Evolutionary conservation across 2,797 vertebrate genomes (phyloP), one percentile per base, ranked within the genome.

Genomic region (Acrocephalus scirpaceus): DNA sequence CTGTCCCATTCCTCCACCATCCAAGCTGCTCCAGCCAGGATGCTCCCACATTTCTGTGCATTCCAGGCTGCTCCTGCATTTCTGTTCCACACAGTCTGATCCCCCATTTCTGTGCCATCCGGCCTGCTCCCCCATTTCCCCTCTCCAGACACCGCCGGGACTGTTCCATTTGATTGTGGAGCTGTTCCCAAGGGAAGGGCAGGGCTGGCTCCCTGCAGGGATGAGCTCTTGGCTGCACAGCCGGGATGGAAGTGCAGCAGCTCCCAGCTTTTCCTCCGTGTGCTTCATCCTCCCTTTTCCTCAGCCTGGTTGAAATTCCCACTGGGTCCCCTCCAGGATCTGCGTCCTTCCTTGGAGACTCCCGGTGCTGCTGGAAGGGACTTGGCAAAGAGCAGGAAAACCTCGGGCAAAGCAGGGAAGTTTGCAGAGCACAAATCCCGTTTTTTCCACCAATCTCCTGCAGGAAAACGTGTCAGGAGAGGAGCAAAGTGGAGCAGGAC

Each of bases 161-260:
- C n/a, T 1, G 8, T 10, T 56, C 25, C 1, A 0, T 11, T 11
- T 34, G 26, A 9, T 17, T 13, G 22, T 13, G 42, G 56, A 22
- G 29, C 27, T 3, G 4, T 11, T 29, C 66, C 53, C 48, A 12
- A 4, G 45, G 50, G 64, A 50, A 79, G 45, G 58, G 32, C 58
- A 62, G 22, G 60, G 65, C 53, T 32, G 38, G 64, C 12, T 83
- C 73, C 12, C 2, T 1, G 32, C 64, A 32, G 61, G 78, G 57
- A 9, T 14, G n/a, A 71, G 70, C 40, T 29, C 12, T 26, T 44
- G 53, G 21, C 40, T 10, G 62, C 21, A 5, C 2, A 1, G 23
- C 36, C 2, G 5, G 71, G 42, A 15, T 17, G 61, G 74, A 30
- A 3, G 4, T 0, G 1, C 18, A 84, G 54, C 82, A 87, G 36